A percentile compares a stretch with the other conserved stretches of the same genome.
These are phyloP conservation scores for Sebastes elongatus DNA, from an alignment of 2,797 vertebrate genomes.

Conservation along the genomic window DNA sequence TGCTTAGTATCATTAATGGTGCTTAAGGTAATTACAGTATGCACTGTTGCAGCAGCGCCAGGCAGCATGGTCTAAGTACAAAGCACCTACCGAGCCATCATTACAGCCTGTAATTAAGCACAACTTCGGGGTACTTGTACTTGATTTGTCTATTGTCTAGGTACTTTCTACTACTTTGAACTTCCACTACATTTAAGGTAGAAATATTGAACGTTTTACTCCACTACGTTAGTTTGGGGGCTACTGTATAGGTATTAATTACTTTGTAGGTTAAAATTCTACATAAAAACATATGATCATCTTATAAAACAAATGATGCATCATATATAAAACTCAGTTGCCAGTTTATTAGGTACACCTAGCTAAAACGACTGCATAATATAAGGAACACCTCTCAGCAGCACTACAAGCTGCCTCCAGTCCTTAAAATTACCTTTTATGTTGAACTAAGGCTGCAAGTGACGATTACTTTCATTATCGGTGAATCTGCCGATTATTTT, in stretches of 20 bases:
- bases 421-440: no score
- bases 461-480: no score
- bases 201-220: not conserved
- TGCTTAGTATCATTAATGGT: not conserved
- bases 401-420: no score
- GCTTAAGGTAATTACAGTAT: constrained; percentile 1
- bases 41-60: not conserved
- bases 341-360: not conserved
- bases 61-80: not conserved
- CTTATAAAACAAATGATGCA: not conserved
- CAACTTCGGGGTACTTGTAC: not conserved
- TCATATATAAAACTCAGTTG: not conserved
- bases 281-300: not conserved
- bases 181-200: not conserved
- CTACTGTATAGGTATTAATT: not conserved
- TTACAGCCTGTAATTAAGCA: not conserved
- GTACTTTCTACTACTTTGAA: not conserved
- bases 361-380: not conserved
- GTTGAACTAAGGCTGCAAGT: no score
- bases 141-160: not conserved
- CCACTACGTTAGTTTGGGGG: not conserved
- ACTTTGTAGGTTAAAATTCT: not conserved
- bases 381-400: not conserved
- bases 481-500: no score
- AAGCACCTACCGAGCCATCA: not conserved